These are phyloP conservation scores for Styela clava DNA, from an alignment of 23 tunicate genomes.

Conservation along the genomic window DNA sequence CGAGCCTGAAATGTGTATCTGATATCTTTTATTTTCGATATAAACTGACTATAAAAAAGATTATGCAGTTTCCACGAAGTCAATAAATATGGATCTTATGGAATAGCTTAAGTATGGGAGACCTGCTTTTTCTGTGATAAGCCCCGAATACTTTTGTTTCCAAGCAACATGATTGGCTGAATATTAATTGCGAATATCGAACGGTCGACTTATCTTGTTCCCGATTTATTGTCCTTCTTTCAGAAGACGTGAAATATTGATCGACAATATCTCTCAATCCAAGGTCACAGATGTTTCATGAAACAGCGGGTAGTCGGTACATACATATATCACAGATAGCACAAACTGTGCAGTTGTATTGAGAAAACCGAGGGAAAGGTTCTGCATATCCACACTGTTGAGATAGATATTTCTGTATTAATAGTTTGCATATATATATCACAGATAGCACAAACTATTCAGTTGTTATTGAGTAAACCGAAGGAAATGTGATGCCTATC, in stretches of 20 bases:
- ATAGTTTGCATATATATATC: too few species aligned
- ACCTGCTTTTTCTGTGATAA: background rate
- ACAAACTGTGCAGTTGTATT: background rate
- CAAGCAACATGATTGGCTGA: background rate
- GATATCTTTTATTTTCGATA: too few species aligned
- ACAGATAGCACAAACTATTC: too few species aligned
- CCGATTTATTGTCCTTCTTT: background rate
- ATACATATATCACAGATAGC: background rate
- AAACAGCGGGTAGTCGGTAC: background rate
- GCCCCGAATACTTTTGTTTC: background rate
- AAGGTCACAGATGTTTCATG: background rate
- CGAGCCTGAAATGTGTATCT: too few species aligned
- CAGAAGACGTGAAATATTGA: background rate
- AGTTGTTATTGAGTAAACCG: too few species aligned
- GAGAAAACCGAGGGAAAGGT: background rate
- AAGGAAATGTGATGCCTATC: too few species aligned
- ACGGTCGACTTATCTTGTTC: background rate
- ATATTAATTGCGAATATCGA: background rate
- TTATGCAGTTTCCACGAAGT: too few species aligned
- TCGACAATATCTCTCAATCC: background rate
- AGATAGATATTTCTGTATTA: too few species aligned
- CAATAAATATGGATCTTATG: background rate
- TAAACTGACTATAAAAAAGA: too few species aligned
- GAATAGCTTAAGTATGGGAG: too few species aligned
- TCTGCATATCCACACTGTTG: too few species aligned